A percentile compares a stretch with the other conserved stretches of the same genome.
phyloP scores from a whole-genome alignment of 1,140 invertebrate species.

The Globodera rostochiensis region DNA sequence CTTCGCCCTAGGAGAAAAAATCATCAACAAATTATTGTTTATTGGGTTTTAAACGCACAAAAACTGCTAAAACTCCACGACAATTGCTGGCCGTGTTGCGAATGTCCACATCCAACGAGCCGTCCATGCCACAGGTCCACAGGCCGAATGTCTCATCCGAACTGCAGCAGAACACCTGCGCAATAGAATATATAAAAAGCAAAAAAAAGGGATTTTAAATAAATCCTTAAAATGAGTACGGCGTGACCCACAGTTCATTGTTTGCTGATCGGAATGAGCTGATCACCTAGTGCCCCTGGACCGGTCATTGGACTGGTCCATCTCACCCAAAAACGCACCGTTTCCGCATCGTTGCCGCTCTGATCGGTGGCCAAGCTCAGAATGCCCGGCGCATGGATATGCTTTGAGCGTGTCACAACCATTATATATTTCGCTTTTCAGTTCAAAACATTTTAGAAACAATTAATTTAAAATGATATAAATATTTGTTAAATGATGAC shows the following conservation, averaged over 20 bases:
- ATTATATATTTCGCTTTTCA: neutral
- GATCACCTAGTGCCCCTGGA: no score
- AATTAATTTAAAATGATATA: neutral
- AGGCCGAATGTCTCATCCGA: constrained; percentile 25
- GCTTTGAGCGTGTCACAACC: constrained; percentile 21
- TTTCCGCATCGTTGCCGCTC: constrained; percentile 5
- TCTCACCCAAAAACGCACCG: neutral
- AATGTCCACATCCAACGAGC: constrained; percentile 16
- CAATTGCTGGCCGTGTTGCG: constrained; percentile 16
- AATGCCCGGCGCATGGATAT: constrained; percentile 16
- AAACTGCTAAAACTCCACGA: constrained; percentile 17
- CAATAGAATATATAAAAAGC: no score
- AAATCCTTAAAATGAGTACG: no score
- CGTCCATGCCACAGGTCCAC: constrained; percentile 13
- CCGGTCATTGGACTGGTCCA: no score
- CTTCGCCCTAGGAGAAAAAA: constrained; percentile 15
- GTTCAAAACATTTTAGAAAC: neutral
- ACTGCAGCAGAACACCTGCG: constrained; percentile 23
- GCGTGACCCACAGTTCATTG: no score
- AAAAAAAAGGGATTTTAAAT: no score
- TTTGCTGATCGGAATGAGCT: no score
- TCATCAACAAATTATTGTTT: neutral
- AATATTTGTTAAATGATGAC: neutral
- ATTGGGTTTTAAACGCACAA: neutral
- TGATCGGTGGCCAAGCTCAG: constrained; percentile 14